Conservation (phyloP, 2,113 vertebrate species). For the Callopanchax toddi region DNA sequence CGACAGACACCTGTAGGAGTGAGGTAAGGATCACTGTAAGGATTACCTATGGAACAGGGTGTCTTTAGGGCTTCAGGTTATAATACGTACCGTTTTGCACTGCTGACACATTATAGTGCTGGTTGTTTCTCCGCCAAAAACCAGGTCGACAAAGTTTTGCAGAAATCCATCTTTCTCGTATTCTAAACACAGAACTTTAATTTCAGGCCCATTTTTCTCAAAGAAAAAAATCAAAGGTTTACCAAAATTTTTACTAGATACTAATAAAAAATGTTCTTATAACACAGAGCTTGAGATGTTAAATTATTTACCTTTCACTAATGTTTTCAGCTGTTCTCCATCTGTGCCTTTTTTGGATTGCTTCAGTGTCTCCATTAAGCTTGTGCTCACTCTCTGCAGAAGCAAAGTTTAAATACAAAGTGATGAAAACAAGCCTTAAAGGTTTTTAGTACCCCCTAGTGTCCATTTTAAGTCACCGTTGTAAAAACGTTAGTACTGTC, state of each 20-base stretch:
- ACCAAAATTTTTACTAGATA: neutral
- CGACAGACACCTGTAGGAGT: constrained; percentile 87
- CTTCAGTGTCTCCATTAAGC: constrained; percentile 85
- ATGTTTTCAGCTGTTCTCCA: constrained; percentile 85
- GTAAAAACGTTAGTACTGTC: too few relatives aligned
- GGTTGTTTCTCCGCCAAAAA: constrained; percentile 94
- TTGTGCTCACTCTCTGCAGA: constrained; percentile 86
- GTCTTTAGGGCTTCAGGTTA: neutral
- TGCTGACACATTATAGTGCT: constrained; percentile 96
- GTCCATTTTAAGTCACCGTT: too few relatives aligned
- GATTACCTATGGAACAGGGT: neutral
- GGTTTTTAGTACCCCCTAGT: too few relatives aligned
- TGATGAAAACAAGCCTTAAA: too few relatives aligned
- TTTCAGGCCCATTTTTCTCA: neutral
- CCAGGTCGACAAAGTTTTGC: constrained; percentile 89
- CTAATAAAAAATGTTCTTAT: neutral
- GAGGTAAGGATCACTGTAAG: neutral
- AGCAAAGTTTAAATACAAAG: too few relatives aligned
- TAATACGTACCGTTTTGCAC: constrained; percentile 85
- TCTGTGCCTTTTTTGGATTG: constrained; percentile 80
- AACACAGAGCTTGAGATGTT: neutral
- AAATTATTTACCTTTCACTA: constrained; percentile 86
- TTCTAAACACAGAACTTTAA: constrained; percentile 74
- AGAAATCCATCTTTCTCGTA: constrained; percentile 87
- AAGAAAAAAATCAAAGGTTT: neutral